A percentile compares a stretch with the other conserved stretches of the same genome.
phyloP scores from a whole-genome alignment of 2,797 vertebrate species.

The Cynodonichthys magdalenae region DNA sequence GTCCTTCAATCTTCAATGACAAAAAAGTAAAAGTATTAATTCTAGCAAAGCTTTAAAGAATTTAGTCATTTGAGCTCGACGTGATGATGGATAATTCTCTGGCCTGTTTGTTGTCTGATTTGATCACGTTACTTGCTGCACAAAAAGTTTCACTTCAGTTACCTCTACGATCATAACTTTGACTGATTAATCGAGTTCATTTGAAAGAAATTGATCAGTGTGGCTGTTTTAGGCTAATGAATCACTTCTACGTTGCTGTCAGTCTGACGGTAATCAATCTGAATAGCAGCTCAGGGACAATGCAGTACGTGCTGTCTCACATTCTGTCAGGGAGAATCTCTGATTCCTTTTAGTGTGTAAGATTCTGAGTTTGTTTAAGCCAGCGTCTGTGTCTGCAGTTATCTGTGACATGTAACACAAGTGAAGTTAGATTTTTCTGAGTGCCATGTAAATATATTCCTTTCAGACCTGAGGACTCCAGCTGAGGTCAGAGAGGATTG shows the following conservation, averaged over 20 bases:
- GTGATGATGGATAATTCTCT: too few species aligned
- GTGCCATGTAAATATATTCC: conserved; percentile 35
- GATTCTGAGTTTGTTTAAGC: conserved; percentile 10
- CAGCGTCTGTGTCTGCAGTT: not conserved
- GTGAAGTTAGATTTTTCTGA: conserved; percentile 45
- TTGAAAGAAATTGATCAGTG: conserved; percentile 30
- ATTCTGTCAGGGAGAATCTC: not conserved
- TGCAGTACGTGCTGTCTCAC: not conserved
- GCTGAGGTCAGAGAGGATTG: conserved; percentile 38
- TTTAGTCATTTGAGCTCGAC: too few species aligned
- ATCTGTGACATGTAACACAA: conserved; percentile 19
- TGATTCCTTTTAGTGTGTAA: conserved; percentile 24
- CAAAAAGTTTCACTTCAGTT: not conserved
- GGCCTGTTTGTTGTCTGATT: too few species aligned
- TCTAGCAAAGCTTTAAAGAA: too few species aligned
- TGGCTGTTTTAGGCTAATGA: conserved; percentile 18
- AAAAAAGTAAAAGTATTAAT: too few species aligned
- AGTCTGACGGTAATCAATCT: conserved; percentile 32
- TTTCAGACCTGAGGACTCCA: conserved; percentile 24
- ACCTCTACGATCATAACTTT: not conserved
- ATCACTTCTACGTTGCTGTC: conserved; percentile 6
- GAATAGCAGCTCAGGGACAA: conserved; percentile 6
- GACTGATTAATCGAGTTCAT: not conserved
- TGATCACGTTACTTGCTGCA: not conserved
- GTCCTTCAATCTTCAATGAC: too few species aligned